Evolutionary conservation across 2,797 vertebrate species (phyloP), one percentile per base, ranked within the genome.

Genomic region (Cirrhinus mrigala): DNA sequence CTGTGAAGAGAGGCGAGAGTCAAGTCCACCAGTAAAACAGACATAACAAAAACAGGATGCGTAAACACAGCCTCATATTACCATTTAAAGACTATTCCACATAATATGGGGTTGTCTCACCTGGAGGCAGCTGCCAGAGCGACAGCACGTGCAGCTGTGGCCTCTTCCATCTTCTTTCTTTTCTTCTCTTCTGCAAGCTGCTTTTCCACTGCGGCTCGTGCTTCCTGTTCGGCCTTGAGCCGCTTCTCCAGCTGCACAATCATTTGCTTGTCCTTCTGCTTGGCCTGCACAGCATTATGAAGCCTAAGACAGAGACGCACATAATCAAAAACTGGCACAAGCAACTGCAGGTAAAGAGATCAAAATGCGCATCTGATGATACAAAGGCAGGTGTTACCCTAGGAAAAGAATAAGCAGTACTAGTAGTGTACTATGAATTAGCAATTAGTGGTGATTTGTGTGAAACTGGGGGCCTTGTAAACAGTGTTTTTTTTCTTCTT

Each of bases 261-360:
- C 81, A 94, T 98, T 91, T 99, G 98, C 91, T 98, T 99, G 89
- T 99, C 98, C 94, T 99, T 99, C 88, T 99, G 98, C 90, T 99
- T 99, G 94, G 97, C 97, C 90, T 99, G 98, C 81, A 99, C 96
- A 60, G 98, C 96, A 60, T 96, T 97, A 94, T 99, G 98, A 89
- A 99, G 96, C 93, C 98, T 99, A 60, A 71, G 69, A 40, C 79
- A 85, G 75, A 33, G 29, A 60, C 6, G 37, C 50, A 40, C 18
- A 14, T 37, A 80, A n/a, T 82, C 37, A 33, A 29, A 33, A 50
- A 48, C 11, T 14, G 7, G 70, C 64, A 69, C 54, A 76, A 62
- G n/a, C 10, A 29, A 69, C 29, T 33, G 4, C 48, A 71, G 16
- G 29, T 16, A 73, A 20, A 56, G 6, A 24, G 3, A 78, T 15